Conservation (phyloP, 2,113 vertebrate genomes). For the Melanostigma gelatinosum region DNA sequence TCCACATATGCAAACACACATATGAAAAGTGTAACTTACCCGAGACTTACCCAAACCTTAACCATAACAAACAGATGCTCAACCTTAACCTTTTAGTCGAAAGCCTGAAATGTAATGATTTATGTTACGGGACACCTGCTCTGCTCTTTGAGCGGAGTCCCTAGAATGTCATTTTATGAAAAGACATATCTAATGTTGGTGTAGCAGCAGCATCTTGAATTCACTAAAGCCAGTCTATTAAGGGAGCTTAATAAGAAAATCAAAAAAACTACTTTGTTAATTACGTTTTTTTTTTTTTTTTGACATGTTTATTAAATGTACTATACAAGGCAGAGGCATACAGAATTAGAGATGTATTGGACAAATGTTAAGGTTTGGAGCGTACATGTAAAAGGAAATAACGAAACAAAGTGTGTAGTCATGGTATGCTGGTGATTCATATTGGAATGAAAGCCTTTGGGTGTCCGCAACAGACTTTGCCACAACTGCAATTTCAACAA, state of each 20-base stretch:
- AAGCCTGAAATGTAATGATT: not conserved
- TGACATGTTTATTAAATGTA: not conserved
- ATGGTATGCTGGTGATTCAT: not conserved
- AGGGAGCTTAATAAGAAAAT: not conserved
- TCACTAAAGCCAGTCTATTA: not conserved
- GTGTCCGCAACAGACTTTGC: not conserved
- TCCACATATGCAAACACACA: not conserved
- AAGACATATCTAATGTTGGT: not conserved
- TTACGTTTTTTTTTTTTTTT: no score
- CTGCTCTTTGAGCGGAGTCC: not conserved
- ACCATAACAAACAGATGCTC: not conserved
- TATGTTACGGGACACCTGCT: not conserved
- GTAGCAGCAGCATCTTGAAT: not conserved
- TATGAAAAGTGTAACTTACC: not conserved
- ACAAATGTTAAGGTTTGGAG: not conserved
- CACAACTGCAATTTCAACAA: not conserved
- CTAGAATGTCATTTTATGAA: not conserved
- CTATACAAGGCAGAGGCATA: not conserved
- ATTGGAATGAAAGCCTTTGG: not conserved
- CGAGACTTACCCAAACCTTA: not conserved
- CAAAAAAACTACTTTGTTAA: not conserved
- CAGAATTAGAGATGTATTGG: not conserved
- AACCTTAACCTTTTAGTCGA: not conserved
- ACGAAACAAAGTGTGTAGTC: not conserved
- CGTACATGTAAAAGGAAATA: not conserved